A percentile compares a stretch with the other conserved stretches of the same genome.
Conservation (phyloP, 2,113 vertebrate species). For the Serilophus lunatus region DNA sequence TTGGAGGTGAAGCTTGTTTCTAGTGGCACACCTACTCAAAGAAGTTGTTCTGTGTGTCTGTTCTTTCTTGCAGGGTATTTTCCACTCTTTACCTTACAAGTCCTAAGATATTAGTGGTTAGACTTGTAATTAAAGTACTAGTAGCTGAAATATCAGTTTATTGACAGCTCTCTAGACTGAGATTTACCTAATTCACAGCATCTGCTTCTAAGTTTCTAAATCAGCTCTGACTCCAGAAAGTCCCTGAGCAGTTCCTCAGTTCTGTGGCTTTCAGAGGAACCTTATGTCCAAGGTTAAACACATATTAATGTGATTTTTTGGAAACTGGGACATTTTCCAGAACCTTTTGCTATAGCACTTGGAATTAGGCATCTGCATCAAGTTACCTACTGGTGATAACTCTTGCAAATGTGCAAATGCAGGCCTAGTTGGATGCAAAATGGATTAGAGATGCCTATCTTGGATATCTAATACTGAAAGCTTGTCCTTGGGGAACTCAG, state of each 20-base stretch:
- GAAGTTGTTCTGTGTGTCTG: neutral
- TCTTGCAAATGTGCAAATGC: neutral
- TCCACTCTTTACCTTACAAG: neutral
- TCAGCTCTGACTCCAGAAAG: neutral
- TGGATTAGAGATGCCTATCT: conserved; percentile 21
- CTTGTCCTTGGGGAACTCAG: conserved; percentile 19
- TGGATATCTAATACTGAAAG: neutral
- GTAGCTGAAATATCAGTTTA: neutral
- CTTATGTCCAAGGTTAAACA: neutral
- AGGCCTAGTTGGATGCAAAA: neutral
- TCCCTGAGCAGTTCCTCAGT: neutral
- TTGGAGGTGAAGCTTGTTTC: neutral
- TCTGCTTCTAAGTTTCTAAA: neutral
- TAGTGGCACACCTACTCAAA: neutral
- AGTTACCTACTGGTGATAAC: neutral
- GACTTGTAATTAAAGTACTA: neutral
- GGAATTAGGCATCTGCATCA: neutral
- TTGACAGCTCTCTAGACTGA: neutral
- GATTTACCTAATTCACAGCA: neutral
- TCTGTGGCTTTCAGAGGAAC: neutral
- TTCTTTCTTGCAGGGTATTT: neutral
- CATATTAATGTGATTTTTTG: neutral
- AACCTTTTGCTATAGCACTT: neutral
- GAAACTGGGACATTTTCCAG: neutral
- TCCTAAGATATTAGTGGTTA: no score